phyloP scores from a whole-genome alignment of 2,113 vertebrate genomes.

The Passerina amoena region DNA sequence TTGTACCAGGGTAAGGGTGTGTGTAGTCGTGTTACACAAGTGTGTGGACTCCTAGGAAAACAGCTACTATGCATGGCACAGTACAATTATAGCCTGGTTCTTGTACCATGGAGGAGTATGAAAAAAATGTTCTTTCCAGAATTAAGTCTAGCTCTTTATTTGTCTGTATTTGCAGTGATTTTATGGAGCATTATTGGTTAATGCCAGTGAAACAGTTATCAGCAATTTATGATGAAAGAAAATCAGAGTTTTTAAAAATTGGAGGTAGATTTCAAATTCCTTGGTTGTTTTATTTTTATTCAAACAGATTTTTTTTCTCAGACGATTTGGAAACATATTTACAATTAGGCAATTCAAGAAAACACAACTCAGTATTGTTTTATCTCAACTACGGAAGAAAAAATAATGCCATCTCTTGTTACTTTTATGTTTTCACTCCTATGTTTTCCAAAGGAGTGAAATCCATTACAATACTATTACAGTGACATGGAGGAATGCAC shows the following conservation, averaged over 20 bases:
- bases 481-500: neutral
- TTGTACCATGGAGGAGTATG: neutral
- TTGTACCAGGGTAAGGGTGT: neutral
- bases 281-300: neutral
- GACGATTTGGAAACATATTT: neutral
- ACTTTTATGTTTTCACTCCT: neutral
- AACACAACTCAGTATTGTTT: neutral
- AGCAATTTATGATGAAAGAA: neutral
- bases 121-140: neutral
- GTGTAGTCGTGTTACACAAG: neutral
- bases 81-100: neutral
- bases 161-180: neutral
- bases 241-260: neutral
- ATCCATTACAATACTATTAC: neutral
- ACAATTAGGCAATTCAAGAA: neutral
- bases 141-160: neutral
- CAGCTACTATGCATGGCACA: neutral
- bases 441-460: neutral
- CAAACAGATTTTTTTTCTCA: neutral
- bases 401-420: neutral
- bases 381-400: neutral
- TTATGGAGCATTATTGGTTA: neutral
- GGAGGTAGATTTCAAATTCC: neutral
- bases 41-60: neutral
- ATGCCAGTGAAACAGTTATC: neutral